Evolutionary conservation across 2,888 invertebrate species (phyloP), one percentile per base, ranked within the genome.

Genomic region (Sphaeridia pumilis): DNA sequence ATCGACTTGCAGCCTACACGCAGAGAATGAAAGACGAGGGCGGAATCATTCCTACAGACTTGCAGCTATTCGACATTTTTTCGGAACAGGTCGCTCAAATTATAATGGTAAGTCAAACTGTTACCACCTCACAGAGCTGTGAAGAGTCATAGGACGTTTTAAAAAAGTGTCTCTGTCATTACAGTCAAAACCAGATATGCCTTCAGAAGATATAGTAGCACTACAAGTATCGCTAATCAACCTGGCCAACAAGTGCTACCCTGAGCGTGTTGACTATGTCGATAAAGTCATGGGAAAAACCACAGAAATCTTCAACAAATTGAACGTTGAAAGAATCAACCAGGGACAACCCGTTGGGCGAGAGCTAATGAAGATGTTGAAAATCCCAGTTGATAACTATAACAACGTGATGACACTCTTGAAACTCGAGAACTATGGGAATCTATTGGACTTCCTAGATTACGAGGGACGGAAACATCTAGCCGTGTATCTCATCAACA

Each of bases 1-100:
- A 98, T 70, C 76, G 90, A 21, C 75, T 90, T 42, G 86, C 88
- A 1, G 79, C 83, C 1, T 89, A 84, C 67, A 87, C 87, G 67
- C 86, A 87, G 73, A 78, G 87, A 65, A 76, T 78, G 47, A 80
- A 81, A 66, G 79, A 76, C 44, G 63, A 65, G 31, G 73, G 74
- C 5, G 76, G 77, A 57, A 79, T 79, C 35, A 81, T 84, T 65
- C 84, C 88, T 25, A 77, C 83, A 56, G 88, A 93, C 66, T 89
- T 95, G 17, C 86, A 93, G 69, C 75, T 99, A 5, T 99, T 99
- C 71, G 94, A 97, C 69, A 93, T 97, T 34, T 98, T 99, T 72
- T 95, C 94, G 2, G 87, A 92, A 66, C 97, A 98, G 74, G 90
- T 97, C 3, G 88, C 93, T 1, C 84, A 86, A 55, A 93, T 97